Conservation (phyloP, 2,113 vertebrate species). For the Coptodon rendalli region DNA sequence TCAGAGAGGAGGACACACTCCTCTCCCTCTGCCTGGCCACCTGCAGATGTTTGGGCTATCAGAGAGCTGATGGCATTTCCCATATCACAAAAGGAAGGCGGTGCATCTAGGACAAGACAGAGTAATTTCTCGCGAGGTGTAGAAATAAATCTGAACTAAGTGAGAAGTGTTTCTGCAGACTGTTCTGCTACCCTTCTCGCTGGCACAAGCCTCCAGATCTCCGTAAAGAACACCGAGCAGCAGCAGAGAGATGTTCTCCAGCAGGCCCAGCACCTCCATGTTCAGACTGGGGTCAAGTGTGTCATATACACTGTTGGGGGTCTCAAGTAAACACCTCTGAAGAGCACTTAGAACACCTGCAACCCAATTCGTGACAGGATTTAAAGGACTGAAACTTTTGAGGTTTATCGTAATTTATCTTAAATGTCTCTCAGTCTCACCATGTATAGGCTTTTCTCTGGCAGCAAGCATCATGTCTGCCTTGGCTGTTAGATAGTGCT, state of each 20-base stretch:
- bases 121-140: not conserved
- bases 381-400: not conserved
- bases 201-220: not conserved
- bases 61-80: constrained; percentile 81
- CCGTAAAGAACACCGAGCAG: constrained; percentile 77
- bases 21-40: constrained; percentile 31
- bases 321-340: constrained; percentile 77
- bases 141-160: not conserved
- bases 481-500: constrained; percentile 71
- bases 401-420: not conserved
- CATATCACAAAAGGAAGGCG: constrained; percentile 87
- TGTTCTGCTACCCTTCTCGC: constrained; percentile 60
- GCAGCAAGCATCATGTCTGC: constrained; percentile 78
- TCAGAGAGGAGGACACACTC: constrained; percentile 80
- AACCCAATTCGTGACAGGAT: not conserved
- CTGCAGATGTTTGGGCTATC: constrained; percentile 65
- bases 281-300: constrained; percentile 39
- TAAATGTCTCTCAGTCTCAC: constrained; percentile 43
- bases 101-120: constrained; percentile 59
- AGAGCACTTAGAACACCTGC: constrained; percentile 78
- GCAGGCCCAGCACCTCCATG: constrained; percentile 56
- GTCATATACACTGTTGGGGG: constrained; percentile 34
- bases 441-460: constrained; percentile 73
- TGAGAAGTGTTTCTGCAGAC: not conserved
- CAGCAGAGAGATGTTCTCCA: constrained; percentile 74